These are phyloP conservation scores for Hippocampus barbouri DNA, from an alignment of 2,113 vertebrate species.

Conservation along the genomic window DNA sequence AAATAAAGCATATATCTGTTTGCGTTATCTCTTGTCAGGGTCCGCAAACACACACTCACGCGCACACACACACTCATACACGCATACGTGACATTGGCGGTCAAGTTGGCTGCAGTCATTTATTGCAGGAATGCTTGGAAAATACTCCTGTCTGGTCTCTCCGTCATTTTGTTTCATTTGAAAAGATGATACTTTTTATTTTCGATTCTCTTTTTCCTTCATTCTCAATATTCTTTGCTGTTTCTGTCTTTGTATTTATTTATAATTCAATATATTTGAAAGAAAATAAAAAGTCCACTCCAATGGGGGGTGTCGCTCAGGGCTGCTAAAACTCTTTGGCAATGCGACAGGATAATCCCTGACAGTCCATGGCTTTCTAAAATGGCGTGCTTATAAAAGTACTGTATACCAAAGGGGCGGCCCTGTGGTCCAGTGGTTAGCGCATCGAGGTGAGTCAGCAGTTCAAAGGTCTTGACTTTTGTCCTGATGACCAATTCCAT, in stretches of 20 bases:
- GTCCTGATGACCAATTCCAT: constrained; percentile 35
- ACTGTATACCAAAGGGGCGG: constrained; percentile 7
- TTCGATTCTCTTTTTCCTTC: too few relatives aligned
- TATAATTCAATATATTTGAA: too few relatives aligned
- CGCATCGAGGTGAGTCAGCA: constrained; percentile 7
- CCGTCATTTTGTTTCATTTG: constrained; percentile 49
- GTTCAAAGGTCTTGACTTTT: constrained; percentile 48
- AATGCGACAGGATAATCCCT: constrained; percentile 45
- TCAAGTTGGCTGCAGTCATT: constrained; percentile 16
- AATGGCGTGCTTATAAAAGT: constrained; percentile 31
- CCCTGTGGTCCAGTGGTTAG: too few relatives aligned
- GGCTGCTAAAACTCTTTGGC: constrained; percentile 32
- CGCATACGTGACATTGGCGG: constrained; percentile 8
- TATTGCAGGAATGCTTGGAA: constrained; percentile 25
- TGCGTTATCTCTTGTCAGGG: constrained; percentile 11
- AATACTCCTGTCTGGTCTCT: constrained; percentile 10
- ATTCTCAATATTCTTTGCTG: too few relatives aligned
- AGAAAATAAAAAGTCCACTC: too few relatives aligned
- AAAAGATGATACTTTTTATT: constrained; percentile 37
- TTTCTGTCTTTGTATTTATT: too few relatives aligned
- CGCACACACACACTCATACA: background rate
- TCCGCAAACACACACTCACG: background rate
- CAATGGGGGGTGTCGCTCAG: too few relatives aligned
- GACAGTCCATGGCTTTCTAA: constrained; percentile 57
- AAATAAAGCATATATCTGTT: constrained; percentile 21